Base-by-base conservation (phyloP, 2,797 vertebrate species). In the Ataeniobius toweri region DNA sequence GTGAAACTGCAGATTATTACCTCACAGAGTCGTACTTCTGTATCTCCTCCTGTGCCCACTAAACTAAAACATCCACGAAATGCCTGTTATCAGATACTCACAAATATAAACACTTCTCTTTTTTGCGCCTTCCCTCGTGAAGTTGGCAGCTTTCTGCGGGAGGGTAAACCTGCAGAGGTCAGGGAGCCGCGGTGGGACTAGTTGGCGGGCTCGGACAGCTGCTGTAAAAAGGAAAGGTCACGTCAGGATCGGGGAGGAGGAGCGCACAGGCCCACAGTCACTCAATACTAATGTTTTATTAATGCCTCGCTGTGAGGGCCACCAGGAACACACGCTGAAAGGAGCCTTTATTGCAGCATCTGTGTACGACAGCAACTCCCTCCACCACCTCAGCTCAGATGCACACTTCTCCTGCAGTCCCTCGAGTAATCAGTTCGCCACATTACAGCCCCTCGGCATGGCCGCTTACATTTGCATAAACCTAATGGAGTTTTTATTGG, bases 251-350 rank as follows among this genome's bases (percentile, higher is more conserved):
- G 78, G 73, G 89, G 72, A 81, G 83, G 87, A 86, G 90, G 88
- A 89, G 82, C 20, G 79, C 83, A 73, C 85, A 85, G 89, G 81
- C 65, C 85, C 91, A 84, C 88, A 86, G 86, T 91, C 85, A 90
- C 90, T 94, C 95, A 89, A 92, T 93, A 90, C 94, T 96, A 94
- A 96, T 96, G 95, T 96, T 96, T 96, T 96, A 96, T 96, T 96
- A 96, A 96, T 96, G 94, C 81, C 75, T 87, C 2, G 26, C 92
- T 89, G 91, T 86, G 90, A 95, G 93, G 91, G 91, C 93, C 91
- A 93, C 90, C 85, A 90, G 91, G 92, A 93, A 89, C 88, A 84
- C 89, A 76, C 71, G 80, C 89, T 93, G 91, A 95, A 94, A 92
- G 89, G 89, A 69, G 85, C 91, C 93, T 95, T 95, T 93, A 94